These are phyloP conservation scores for Drosophila murphyi DNA, from an alignment of 1,140 invertebrate species.

Conservation along the genomic window DNA sequence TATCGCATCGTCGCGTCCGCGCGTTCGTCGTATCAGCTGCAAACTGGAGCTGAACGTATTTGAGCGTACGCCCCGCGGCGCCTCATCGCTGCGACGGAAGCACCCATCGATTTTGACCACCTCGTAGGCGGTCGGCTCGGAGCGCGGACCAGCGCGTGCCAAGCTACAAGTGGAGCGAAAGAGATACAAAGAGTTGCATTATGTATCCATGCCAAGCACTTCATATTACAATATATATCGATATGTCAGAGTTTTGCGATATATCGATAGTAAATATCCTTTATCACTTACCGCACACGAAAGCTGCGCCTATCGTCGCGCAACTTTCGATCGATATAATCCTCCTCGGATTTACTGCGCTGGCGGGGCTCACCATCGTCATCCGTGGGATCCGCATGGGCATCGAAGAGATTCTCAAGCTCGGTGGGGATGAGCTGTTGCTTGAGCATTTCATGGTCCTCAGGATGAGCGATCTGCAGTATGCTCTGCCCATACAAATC, in stretches of 20 bases:
- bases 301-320: constrained; percentile 84
- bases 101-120: constrained; percentile 87
- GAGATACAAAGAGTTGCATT: not conserved
- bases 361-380: constrained; percentile 77
- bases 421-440: constrained; percentile 88
- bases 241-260: not conserved
- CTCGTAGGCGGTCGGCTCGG: constrained; percentile 88
- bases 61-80: constrained; percentile 77
- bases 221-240: not conserved
- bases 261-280: not conserved
- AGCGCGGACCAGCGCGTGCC: constrained; percentile 87
- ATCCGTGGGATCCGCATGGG: constrained; percentile 65
- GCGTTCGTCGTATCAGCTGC: constrained; percentile 85
- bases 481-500: constrained; percentile 94
- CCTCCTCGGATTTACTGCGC: constrained; percentile 81
- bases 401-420: constrained; percentile 82
- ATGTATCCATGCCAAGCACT: not conserved
- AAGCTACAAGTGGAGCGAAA: constrained; percentile 84
- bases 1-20: constrained; percentile 85
- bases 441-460: constrained; percentile 90
- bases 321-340: constrained; percentile 77
- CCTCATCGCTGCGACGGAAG: constrained; percentile 85
- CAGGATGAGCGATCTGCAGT: constrained; percentile 90
- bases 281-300: constrained; percentile 84
- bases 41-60: constrained; percentile 85